A percentile compares a stretch with the other conserved stretches of the same genome.
Evolutionary conservation across 53 echinoderm and acorn worm genomes (phyloP).

Genomic region (Echinometra lucunter): DNA sequence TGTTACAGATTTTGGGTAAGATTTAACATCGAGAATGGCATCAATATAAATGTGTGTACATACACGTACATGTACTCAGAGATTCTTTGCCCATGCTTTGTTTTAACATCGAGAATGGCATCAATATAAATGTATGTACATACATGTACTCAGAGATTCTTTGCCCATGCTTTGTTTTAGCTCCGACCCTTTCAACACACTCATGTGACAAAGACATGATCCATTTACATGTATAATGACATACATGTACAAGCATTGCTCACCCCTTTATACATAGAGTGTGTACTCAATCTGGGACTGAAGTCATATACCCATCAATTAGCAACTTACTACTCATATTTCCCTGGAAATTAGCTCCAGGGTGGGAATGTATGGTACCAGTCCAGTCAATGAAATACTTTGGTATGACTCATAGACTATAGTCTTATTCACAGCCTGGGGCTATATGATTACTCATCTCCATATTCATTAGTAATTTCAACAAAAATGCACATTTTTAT

Average conservation of each 20-base stretch:
- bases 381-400: constrained; percentile 35
- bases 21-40: background rate
- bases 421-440: constrained; percentile 24
- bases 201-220: background rate
- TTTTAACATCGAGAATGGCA: background rate
- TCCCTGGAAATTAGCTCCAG: background rate
- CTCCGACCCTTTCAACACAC: background rate
- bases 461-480: constrained; percentile 23
- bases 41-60: too few relatives aligned
- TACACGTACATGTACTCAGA: too few relatives aligned
- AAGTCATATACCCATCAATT: constrained; percentile 44
- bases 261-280: too few relatives aligned
- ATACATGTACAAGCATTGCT: background rate
- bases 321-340: constrained; percentile 9
- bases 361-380: background rate
- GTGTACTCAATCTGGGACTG: background rate
- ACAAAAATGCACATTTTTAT: background rate
- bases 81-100: too few relatives aligned
- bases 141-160: background rate
- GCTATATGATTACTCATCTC: constrained; percentile 30
- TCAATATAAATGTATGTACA: too few relatives aligned
- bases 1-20: too few relatives aligned
- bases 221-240: background rate
- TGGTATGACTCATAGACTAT: constrained; percentile 37
- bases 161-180: background rate